Evolutionary conservation across 2,113 vertebrate genomes (phyloP).

Genomic region (Lepus timidus): DNA sequence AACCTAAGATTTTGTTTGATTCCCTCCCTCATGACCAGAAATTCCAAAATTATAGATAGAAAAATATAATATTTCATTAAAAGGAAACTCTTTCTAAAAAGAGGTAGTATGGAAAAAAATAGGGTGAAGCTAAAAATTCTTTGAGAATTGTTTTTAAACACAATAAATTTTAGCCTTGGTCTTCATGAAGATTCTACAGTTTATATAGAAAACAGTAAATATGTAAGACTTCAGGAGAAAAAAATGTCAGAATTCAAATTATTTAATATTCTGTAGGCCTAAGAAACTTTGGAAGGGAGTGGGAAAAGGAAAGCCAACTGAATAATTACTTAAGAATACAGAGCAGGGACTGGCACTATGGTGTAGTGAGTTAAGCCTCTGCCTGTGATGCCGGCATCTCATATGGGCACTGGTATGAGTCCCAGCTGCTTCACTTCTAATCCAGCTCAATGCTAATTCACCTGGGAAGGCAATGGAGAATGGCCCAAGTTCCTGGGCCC

Average conservation of each 20-base stretch:
- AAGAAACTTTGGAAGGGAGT: constrained; percentile 63
- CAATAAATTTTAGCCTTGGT: constrained; percentile 79
- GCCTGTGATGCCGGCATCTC: too few species aligned
- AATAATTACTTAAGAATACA: constrained; percentile 60
- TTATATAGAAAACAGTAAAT: constrained; percentile 83
- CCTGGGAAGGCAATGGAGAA: too few species aligned
- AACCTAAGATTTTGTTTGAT: constrained; percentile 53
- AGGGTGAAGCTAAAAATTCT: constrained; percentile 82
- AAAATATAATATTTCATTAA: constrained; percentile 72
- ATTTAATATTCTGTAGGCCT: constrained; percentile 74
- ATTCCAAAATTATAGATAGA: constrained; percentile 59
- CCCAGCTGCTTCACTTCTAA: too few species aligned
- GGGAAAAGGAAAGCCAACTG: constrained; percentile 52
- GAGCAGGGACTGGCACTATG: too few species aligned
- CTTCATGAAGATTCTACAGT: constrained; percentile 79
- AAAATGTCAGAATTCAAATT: constrained; percentile 69
- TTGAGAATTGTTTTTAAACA: constrained; percentile 80
- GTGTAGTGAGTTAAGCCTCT: too few species aligned
- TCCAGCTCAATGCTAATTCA: too few species aligned
- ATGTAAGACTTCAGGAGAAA: constrained; percentile 73
- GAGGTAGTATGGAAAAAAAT: constrained; percentile 78
- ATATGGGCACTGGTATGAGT: too few species aligned
- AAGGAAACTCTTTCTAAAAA: constrained; percentile 74
- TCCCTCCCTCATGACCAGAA: constrained; percentile 69
- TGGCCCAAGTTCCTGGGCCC: too few species aligned